Conservation (phyloP, 2,888 invertebrate genomes). For the Habroteleia sp. region DNA sequence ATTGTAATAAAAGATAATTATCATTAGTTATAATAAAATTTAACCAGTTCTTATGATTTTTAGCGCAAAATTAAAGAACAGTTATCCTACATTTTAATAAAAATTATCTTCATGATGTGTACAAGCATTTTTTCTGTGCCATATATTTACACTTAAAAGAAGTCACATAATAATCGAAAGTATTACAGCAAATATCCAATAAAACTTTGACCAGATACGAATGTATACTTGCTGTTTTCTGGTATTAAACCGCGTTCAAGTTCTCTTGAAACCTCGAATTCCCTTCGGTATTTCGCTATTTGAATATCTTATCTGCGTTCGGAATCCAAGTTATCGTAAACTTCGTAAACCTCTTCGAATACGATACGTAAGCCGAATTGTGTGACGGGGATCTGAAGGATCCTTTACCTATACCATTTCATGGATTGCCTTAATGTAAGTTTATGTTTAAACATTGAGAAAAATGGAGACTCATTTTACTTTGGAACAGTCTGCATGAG, state of each 20-base stretch:
- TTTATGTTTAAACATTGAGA: constrained; percentile 37
- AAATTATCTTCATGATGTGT: no score
- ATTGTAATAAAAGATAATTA: no score
- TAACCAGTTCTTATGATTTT: no score
- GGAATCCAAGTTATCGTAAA: constrained; percentile 64
- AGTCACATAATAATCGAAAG: constrained; percentile 31
- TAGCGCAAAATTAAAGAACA: no score
- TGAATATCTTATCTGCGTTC: constrained; percentile 65
- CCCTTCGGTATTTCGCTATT: constrained; percentile 62
- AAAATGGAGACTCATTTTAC: background rate
- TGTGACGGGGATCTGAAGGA: constrained; percentile 53
- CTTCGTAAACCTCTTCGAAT: constrained; percentile 63
- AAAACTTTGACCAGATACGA: constrained; percentile 57
- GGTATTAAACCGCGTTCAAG: constrained; percentile 59
- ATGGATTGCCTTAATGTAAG: constrained; percentile 53
- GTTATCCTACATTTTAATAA: no score
- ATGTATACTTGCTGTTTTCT: constrained; percentile 59
- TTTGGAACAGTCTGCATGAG: background rate
- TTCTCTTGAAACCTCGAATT: constrained; percentile 61
- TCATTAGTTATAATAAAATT: no score
- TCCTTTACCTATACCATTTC: constrained; percentile 55
- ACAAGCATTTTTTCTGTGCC: no score
- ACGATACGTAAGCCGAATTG: constrained; percentile 61
- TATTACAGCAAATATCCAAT: constrained; percentile 52
- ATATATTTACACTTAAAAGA: constrained; percentile 6